Conservation (phyloP, 2,888 invertebrate genomes). For the Melieria picta region DNA sequence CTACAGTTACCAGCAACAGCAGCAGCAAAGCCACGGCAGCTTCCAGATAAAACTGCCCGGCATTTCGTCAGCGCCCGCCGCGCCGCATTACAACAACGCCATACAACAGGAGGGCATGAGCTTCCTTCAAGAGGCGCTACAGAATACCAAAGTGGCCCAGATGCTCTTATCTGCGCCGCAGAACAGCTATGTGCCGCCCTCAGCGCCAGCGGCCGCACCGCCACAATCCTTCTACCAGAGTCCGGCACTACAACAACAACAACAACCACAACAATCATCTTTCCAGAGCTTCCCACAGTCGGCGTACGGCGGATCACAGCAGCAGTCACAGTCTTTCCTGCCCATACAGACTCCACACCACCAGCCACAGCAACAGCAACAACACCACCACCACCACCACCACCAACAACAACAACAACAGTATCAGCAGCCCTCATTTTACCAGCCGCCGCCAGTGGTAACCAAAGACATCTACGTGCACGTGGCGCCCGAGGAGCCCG, state of each 20-base stretch:
- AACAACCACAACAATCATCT: slow-evolving; percentile 41
- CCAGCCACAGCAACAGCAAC: slow-evolving; percentile 36
- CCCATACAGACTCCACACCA: neutral
- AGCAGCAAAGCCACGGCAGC: slow-evolving; percentile 20
- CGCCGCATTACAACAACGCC: neutral
- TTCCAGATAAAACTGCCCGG: slow-evolving; percentile 26
- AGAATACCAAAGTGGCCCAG: slow-evolving; percentile 49
- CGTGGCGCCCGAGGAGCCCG: slow-evolving; percentile 60
- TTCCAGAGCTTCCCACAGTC: slow-evolving; percentile 29
- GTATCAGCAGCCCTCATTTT: slow-evolving; percentile 29
- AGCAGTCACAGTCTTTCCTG: slow-evolving; percentile 24
- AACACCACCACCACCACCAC: neutral
- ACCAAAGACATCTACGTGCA: slow-evolving; percentile 65
- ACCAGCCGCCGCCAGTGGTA: slow-evolving; percentile 45
- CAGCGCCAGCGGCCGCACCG: neutral
- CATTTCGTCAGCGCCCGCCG: slow-evolving; percentile 13
- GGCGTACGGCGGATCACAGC: slow-evolving; percentile 32
- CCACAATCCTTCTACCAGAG: slow-evolving; percentile 31
- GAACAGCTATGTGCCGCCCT: slow-evolving; percentile 14
- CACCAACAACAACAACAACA: slow-evolving; percentile 39
- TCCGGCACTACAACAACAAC: slow-evolving; percentile 24
- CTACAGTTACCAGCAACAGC: slow-evolving; percentile 54
- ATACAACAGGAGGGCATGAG: slow-evolving; percentile 36
- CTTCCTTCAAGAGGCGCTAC: slow-evolving; percentile 54
- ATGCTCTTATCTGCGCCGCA: slow-evolving; percentile 38